These are phyloP conservation scores for Triops longicaudatus DNA, from an alignment of 1,140 invertebrate genomes.

Conservation along the genomic window DNA sequence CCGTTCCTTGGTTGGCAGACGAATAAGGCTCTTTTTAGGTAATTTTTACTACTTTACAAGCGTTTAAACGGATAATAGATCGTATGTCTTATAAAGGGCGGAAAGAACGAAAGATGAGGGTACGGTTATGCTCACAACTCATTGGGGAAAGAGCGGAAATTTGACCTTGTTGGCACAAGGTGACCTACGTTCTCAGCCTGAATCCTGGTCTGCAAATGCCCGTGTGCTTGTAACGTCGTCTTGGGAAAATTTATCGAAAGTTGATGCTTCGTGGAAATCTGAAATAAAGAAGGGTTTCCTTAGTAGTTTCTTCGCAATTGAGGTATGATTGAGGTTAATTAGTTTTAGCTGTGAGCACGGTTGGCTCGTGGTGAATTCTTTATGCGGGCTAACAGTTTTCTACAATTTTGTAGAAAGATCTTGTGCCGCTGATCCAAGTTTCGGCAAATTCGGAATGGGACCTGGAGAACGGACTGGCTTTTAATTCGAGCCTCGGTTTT, in stretches of 20 bases:
- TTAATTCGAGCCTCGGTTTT: not conserved
- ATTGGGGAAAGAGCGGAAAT: not conserved
- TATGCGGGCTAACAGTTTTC: not conserved
- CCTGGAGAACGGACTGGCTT: not conserved
- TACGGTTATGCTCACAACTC: not conserved
- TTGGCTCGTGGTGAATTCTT: not conserved
- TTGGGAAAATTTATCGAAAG: not conserved
- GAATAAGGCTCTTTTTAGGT: slow-evolving; percentile 24
- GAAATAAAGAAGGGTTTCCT: not conserved
- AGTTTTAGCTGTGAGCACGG: too few relatives aligned
- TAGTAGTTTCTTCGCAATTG: not conserved
- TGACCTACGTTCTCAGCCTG: not conserved
- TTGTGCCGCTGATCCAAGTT: not conserved
- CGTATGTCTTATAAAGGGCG: not conserved
- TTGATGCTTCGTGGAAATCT: not conserved
- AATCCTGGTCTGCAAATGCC: not conserved
- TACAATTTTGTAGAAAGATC: not conserved
- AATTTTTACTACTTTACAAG: not conserved
- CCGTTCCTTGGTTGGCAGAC: slow-evolving; percentile 18
- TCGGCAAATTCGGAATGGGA: not conserved
- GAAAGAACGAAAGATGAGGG: not conserved
- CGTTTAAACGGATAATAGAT: not conserved
- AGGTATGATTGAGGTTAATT: not conserved
- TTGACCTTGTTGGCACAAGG: not conserved
- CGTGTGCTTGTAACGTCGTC: not conserved